These are phyloP conservation scores for Limonius californicus DNA, from an alignment of 1,140 invertebrate genomes.

Conservation along the genomic window DNA sequence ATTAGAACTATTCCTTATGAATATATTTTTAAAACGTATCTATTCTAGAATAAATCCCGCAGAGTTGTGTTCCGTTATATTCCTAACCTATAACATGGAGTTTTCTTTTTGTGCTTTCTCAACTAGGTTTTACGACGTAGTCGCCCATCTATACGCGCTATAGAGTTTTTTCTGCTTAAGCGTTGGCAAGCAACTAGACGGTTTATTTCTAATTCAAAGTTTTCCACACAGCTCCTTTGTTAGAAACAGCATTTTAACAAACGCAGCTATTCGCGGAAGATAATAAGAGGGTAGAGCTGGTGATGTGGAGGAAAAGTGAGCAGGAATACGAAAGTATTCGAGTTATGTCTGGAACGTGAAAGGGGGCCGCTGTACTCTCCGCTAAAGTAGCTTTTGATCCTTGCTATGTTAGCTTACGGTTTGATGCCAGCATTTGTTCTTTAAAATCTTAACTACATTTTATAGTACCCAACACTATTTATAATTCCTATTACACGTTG, in stretches of 20 bases:
- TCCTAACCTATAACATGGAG: background rate
- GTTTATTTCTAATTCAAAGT: background rate
- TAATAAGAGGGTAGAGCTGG: too few species aligned
- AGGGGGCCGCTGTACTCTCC: conserved; percentile 4
- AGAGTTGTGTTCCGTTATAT: background rate
- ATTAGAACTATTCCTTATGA: too few species aligned
- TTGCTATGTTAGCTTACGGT: conserved; percentile 11
- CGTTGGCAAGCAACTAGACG: conserved; percentile 21
- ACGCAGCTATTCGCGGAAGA: too few species aligned
- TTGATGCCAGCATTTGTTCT: background rate
- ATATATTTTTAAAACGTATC: background rate
- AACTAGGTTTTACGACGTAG: conserved; percentile 34
- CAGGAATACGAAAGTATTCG: conserved; percentile 17
- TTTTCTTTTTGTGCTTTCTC: conserved; percentile 15
- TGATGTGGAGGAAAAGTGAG: conserved; percentile 8
- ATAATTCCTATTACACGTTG: too few species aligned
- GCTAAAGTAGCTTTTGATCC: conserved; percentile 24
- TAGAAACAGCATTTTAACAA: too few species aligned
- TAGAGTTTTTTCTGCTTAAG: conserved; percentile 27
- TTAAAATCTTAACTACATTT: background rate
- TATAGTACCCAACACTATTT: too few species aligned
- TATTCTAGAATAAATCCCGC: too few species aligned
- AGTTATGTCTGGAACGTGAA: conserved; percentile 32
- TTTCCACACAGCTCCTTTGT: too few species aligned
- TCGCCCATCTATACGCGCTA: conserved; percentile 28